Evolutionary conservation across 1,140 invertebrate species (phyloP).

Genomic region (Bombus turneri): DNA sequence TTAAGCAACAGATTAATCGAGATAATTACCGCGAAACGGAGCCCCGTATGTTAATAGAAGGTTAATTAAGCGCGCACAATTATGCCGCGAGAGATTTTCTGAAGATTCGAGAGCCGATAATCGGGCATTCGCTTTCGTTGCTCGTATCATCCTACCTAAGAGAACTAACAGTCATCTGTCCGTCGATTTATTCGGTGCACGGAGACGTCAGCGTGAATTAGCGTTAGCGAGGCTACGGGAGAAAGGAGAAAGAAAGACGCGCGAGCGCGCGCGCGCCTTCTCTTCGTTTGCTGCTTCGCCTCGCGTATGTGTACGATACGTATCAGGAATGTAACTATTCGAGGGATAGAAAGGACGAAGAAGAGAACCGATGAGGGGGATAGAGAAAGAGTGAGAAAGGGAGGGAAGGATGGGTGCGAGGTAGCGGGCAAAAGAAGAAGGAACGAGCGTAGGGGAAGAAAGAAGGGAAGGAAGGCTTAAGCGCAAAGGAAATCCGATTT

Average conservation of each 20-base stretch:
- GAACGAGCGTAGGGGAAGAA: background rate
- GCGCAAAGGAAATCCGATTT: conserved; percentile 11
- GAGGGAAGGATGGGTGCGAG: background rate
- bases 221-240: conserved; percentile 50
- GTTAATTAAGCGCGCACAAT: conserved; percentile 11
- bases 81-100: background rate
- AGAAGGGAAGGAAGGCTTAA: background rate
- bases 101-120: background rate
- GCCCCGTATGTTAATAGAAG: conserved; percentile 9
- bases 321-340: conserved; percentile 59
- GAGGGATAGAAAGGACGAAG: background rate
- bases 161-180: conserved; percentile 42
- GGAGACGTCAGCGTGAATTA: conserved; percentile 74
- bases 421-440: background rate
- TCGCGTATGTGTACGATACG: conserved; percentile 29
- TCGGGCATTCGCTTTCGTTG: conserved; percentile 20
- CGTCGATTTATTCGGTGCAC: conserved; percentile 61
- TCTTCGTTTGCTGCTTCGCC: conserved; percentile 60
- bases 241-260: conserved; percentile 59
- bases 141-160: background rate
- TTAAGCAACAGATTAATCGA: conserved; percentile 5
- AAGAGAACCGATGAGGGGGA: background rate
- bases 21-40: conserved; percentile 2
- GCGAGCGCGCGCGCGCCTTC: conserved; percentile 53
- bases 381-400: background rate